Evolutionary conservation across 2,113 vertebrate species (phyloP).

Genomic region (Oncorhynchus clarkii): DNA sequence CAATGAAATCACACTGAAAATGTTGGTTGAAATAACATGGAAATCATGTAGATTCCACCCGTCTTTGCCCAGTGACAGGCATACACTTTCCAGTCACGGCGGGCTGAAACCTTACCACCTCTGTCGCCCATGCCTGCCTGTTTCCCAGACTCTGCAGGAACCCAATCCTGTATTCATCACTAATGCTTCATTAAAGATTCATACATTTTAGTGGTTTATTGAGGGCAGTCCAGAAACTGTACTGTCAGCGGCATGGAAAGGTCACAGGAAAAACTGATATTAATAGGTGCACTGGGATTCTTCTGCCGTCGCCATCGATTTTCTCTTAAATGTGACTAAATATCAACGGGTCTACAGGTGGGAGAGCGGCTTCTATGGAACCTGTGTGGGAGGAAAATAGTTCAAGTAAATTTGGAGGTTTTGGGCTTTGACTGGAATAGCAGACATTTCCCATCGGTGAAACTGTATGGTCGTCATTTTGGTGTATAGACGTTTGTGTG

Average conservation of each 20-base stretch:
- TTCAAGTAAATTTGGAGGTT: background rate
- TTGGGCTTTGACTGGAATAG: background rate
- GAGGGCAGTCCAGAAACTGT: slow-evolving; percentile 53
- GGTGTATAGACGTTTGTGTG: background rate
- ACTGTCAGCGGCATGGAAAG: slow-evolving; percentile 67
- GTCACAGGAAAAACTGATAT: slow-evolving; percentile 56
- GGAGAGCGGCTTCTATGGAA: background rate
- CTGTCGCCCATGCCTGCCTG: background rate
- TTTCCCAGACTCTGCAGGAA: slow-evolving; percentile 10
- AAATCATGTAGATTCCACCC: too few species aligned
- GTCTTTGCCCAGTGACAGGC: too few species aligned
- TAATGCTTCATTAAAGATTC: slow-evolving; percentile 51
- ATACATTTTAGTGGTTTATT: slow-evolving; percentile 55
- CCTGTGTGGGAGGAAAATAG: background rate
- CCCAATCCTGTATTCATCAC: slow-evolving; percentile 25
- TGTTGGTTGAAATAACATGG: too few species aligned
- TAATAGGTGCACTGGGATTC: slow-evolving; percentile 51
- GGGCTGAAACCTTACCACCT: slow-evolving; percentile 6
- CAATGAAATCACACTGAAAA: too few species aligned
- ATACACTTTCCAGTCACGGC: background rate
- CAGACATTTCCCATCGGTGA: background rate
- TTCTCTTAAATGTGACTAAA: slow-evolving; percentile 61
- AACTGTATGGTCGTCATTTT: background rate
- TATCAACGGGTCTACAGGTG: slow-evolving; percentile 47
- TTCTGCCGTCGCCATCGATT: slow-evolving; percentile 38